Percentiles rank a stretch among this genome's conserved stretches.
Evolutionary conservation across 2,113 vertebrate genomes (phyloP).

Genomic region (Hylia prasina): DNA sequence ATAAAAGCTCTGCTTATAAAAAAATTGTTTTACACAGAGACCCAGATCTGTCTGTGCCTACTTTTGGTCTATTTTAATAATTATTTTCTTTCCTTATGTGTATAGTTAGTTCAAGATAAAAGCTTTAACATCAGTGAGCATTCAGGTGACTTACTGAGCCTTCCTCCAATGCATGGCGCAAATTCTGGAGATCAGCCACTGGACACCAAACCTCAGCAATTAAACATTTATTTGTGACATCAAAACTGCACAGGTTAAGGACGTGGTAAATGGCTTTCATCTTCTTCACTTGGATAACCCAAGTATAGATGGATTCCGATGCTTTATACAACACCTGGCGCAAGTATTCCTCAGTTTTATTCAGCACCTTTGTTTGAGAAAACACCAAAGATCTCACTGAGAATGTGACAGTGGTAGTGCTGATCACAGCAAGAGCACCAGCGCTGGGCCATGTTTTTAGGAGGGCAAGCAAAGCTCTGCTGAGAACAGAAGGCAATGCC

Average conservation of each 20-base stretch:
- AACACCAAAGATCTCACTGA: background rate
- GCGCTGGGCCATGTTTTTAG: background rate
- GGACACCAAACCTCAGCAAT: slow-evolving; percentile 98
- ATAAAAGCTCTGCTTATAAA: background rate
- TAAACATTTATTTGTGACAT: slow-evolving; percentile 97
- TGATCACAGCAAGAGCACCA: background rate
- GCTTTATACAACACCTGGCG: slow-evolving; percentile 90
- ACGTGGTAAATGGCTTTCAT: slow-evolving; percentile 98
- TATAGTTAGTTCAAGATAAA: background rate
- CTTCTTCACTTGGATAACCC: slow-evolving; percentile 92
- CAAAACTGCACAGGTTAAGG: slow-evolving; percentile 95
- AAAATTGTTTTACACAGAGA: background rate
- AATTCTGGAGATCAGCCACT: slow-evolving; percentile 78
- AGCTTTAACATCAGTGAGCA: background rate
- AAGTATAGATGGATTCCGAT: slow-evolving; percentile 86
- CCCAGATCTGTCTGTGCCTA: background rate
- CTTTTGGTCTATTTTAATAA: background rate
- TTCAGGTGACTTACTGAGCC: slow-evolving; percentile 83
- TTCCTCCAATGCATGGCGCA: slow-evolving; percentile 85
- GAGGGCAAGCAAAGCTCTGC: background rate
- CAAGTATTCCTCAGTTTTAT: slow-evolving; percentile 92
- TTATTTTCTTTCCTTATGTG: background rate
- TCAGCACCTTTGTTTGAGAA: slow-evolving; percentile 80
- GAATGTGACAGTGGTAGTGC: background rate
- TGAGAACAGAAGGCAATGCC: background rate